These are phyloP conservation scores for Diaprepes abbreviatus DNA, from an alignment of 2,888 invertebrate genomes.

Conservation along the genomic window DNA sequence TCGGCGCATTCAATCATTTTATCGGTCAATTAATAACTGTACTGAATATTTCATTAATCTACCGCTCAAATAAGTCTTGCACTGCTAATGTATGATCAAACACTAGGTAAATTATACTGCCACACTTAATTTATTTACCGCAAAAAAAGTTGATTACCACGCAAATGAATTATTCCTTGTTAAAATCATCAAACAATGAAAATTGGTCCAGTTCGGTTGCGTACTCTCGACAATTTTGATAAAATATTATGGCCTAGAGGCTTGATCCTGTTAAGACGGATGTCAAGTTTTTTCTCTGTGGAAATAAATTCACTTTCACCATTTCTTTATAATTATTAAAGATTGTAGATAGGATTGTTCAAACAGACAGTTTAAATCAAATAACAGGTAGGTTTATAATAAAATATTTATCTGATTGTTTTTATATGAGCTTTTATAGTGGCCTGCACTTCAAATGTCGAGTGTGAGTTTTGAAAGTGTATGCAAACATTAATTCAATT, in stretches of 20 bases:
- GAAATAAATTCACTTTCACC: slow-evolving; percentile 42
- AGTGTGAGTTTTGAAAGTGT: too few species aligned
- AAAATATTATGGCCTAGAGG: slow-evolving; percentile 1
- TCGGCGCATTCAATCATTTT: too few species aligned
- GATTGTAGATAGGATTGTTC: slow-evolving; percentile 20
- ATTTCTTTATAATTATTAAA: slow-evolving; percentile 26
- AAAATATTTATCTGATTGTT: not conserved
- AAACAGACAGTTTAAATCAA: not conserved
- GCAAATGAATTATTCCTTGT: too few species aligned
- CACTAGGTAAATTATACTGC: too few species aligned
- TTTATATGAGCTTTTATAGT: not conserved
- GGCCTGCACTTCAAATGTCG: not conserved
- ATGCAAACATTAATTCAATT: too few species aligned
- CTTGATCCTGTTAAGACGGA: slow-evolving; percentile 27
- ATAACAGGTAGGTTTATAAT: not conserved
- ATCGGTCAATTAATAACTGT: too few species aligned
- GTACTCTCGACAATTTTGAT: not conserved
- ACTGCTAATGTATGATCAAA: too few species aligned
- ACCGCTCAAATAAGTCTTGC: too few species aligned
- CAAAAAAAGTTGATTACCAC: too few species aligned
- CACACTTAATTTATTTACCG: too few species aligned
- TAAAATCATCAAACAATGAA: too few species aligned
- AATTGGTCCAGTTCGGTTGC: slow-evolving; percentile 28
- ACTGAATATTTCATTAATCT: too few species aligned
- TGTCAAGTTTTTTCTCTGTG: slow-evolving; percentile 21